Conservation (phyloP, 2,797 vertebrate species). For the Cryptoprocta ferox region DNA sequence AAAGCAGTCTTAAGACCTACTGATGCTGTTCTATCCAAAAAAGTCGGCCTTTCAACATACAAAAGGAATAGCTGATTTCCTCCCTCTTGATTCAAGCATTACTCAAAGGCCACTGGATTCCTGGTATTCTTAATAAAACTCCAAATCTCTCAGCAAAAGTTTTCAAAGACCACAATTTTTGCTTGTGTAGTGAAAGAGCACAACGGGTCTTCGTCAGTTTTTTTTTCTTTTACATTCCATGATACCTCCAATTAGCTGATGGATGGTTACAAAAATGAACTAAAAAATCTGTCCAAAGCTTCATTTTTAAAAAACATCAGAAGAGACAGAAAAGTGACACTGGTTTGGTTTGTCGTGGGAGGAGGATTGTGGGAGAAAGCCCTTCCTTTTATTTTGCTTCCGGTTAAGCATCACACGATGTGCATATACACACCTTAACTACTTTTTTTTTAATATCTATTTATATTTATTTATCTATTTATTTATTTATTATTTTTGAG, state of each 20-base stretch:
- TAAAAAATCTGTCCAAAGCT: background rate
- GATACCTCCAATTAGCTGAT: slow-evolving; percentile 32
- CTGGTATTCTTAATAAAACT: slow-evolving; percentile 59
- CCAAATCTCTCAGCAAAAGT: slow-evolving; percentile 41
- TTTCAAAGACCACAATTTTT: slow-evolving; percentile 58
- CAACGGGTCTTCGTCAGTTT: background rate
- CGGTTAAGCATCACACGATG: background rate
- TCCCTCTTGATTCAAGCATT: slow-evolving; percentile 17
- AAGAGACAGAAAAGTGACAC: background rate
- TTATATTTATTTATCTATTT: too few relatives aligned
- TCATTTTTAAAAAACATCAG: slow-evolving; percentile 4
- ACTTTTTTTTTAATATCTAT: background rate
- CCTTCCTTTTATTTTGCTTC: slow-evolving; percentile 22
- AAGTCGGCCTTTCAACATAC: background rate
- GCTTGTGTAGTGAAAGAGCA: slow-evolving; percentile 16
- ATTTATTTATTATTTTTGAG: too few relatives aligned
- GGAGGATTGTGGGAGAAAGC: background rate
- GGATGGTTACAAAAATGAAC: slow-evolving; percentile 45
- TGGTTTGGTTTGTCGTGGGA: background rate
- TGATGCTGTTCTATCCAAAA: background rate
- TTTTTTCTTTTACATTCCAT: background rate
- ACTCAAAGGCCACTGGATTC: slow-evolving; percentile 41
- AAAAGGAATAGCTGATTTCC: background rate
- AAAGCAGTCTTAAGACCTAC: background rate
- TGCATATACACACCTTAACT: background rate